phyloP scores from a whole-genome alignment of 2,888 invertebrate genomes.

The Uloborus plumipes region DNA sequence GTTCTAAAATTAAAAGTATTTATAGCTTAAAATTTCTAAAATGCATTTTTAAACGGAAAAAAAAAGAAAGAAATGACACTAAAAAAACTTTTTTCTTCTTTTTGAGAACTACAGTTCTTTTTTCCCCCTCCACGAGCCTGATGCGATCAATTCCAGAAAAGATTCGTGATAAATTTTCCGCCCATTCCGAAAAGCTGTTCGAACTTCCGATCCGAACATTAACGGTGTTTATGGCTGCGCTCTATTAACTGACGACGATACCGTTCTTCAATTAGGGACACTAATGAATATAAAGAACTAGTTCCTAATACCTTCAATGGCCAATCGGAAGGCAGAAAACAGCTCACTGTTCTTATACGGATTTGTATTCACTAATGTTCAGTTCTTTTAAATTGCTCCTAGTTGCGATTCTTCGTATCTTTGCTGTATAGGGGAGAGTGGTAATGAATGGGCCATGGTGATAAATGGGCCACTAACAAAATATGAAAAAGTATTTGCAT shows the following conservation, averaged over 20 bases:
- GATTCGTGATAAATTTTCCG: neutral
- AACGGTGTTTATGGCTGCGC: constrained; percentile 55
- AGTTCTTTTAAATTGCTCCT: too few species aligned
- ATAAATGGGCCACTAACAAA: too few species aligned
- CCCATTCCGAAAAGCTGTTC: neutral
- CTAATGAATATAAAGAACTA: constrained; percentile 58
- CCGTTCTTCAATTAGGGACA: constrained; percentile 38
- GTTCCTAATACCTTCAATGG: constrained; percentile 20
- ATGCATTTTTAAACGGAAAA: neutral
- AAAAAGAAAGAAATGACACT: neutral
- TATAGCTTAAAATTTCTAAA: too few species aligned
- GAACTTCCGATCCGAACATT: constrained; percentile 15
- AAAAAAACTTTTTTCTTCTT: neutral
- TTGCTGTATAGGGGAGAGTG: too few species aligned
- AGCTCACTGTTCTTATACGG: too few species aligned
- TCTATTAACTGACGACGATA: constrained; percentile 59
- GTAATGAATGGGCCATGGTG: too few species aligned
- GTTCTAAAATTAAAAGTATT: too few species aligned
- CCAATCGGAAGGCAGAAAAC: constrained; percentile 17
- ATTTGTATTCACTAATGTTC: too few species aligned
- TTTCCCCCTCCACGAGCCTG: neutral
- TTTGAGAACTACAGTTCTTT: neutral
- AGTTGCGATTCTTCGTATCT: too few species aligned
- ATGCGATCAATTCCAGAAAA: neutral
- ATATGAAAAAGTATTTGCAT: too few species aligned